Percentiles rank a stretch among this genome's conserved stretches.
Conservation (phyloP, 2,113 vertebrate genomes). For the Chloropsis cyanopogon region DNA sequence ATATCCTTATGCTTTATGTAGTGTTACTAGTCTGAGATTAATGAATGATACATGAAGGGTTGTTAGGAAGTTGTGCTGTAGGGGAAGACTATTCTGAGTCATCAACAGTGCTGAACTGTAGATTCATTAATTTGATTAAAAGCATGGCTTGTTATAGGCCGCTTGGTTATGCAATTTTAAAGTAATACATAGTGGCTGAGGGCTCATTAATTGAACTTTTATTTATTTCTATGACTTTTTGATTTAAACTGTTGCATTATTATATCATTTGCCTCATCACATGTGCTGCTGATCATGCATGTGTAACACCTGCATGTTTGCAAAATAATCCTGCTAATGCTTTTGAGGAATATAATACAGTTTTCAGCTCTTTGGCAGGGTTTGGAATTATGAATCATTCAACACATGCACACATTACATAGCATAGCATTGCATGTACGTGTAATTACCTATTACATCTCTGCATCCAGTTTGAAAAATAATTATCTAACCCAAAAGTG, state of each 20-base stretch:
- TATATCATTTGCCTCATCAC: background rate
- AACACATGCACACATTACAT: background rate
- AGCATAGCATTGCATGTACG: background rate
- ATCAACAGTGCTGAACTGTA: background rate
- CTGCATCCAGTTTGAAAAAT: background rate
- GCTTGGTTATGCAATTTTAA: background rate
- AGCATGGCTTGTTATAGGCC: background rate
- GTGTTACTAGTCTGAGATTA: background rate
- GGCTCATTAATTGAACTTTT: background rate
- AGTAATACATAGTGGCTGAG: background rate
- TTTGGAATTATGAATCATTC: background rate
- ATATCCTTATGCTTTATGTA: background rate
- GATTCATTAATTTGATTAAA: constrained; percentile 44
- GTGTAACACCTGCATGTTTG: background rate
- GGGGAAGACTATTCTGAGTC: constrained; percentile 17
- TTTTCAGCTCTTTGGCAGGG: background rate
- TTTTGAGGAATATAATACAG: background rate
- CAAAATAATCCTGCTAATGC: background rate
- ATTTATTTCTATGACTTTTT: background rate
- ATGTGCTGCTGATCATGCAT: background rate
- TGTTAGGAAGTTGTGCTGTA: constrained; percentile 2
- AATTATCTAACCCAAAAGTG: background rate
- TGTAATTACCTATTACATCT: background rate
- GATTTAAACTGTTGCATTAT: background rate
- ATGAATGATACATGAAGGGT: background rate